Evolutionary conservation across 2,797 vertebrate species (phyloP).

Genomic region (Remorina albescens): DNA sequence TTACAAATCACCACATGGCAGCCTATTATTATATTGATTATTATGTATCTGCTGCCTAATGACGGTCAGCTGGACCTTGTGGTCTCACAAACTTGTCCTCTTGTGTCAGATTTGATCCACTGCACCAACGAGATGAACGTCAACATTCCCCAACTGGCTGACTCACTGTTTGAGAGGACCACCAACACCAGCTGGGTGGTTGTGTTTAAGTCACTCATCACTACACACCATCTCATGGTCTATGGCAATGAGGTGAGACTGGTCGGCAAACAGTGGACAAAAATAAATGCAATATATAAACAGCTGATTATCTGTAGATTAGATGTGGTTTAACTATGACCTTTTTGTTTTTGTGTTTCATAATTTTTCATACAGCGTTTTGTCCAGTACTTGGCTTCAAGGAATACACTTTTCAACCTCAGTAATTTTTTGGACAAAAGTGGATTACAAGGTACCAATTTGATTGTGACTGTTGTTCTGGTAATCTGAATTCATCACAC

Average conservation of each 20-base stretch:
- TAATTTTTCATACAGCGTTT: conserved; percentile 87
- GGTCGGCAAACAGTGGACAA: too few species aligned
- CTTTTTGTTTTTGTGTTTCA: conserved; percentile 44
- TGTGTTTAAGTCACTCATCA: conserved; percentile 95
- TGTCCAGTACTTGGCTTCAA: conserved; percentile 97
- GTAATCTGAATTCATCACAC: not conserved
- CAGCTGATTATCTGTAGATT: too few species aligned
- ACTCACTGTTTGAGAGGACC: conserved; percentile 94
- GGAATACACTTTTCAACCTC: conserved; percentile 97
- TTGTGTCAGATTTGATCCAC: conserved; percentile 92
- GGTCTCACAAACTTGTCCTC: not conserved
- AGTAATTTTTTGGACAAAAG: conserved; percentile 98
- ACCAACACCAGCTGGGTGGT: conserved; percentile 98
- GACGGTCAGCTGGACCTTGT: not conserved
- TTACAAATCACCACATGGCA: not conserved
- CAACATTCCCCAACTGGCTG: conserved; percentile 97
- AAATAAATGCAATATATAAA: too few species aligned
- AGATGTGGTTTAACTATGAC: conserved; percentile 65
- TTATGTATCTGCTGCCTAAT: not conserved
- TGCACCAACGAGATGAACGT: conserved; percentile 98
- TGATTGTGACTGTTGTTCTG: too few species aligned
- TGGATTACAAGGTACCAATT: conserved; percentile 93
- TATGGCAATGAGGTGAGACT: conserved; percentile 98
- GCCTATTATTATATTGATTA: not conserved
- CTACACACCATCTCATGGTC: conserved; percentile 96